These are phyloP conservation scores for Myrmecobius fasciatus DNA, from an alignment of 2,113 vertebrate genomes.

Conservation along the genomic window DNA sequence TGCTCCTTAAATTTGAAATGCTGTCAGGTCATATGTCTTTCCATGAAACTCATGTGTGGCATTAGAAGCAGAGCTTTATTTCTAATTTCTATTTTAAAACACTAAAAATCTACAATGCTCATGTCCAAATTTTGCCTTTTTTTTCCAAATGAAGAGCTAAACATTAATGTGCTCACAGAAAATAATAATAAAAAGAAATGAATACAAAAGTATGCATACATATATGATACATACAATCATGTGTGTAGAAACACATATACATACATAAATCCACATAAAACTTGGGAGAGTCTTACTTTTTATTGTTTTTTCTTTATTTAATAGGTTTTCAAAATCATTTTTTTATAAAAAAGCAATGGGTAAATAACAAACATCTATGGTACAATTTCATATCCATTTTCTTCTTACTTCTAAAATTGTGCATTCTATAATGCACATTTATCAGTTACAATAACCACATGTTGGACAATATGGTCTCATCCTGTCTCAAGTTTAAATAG, in stretches of 20 bases:
- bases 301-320: slow-evolving; percentile 9
- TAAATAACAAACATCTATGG: background rate
- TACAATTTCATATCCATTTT: background rate
- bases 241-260: background rate
- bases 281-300: background rate
- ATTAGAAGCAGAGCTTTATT: background rate
- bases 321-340: background rate
- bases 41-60: background rate
- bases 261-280: background rate
- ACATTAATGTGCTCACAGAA: background rate
- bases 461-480: background rate
- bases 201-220: background rate
- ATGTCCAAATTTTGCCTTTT: background rate
- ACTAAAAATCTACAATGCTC: background rate
- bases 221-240: background rate
- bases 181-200: background rate
- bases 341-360: slow-evolving; percentile 13
- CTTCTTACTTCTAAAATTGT: background rate
- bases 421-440: slow-evolving; percentile 23
- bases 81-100: slow-evolving; percentile 31
- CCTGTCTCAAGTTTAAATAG: background rate
- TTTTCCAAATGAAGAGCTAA: background rate
- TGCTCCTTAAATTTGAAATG: background rate
- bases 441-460: slow-evolving; percentile 23
- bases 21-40: background rate